A percentile compares a stretch with the other conserved stretches of the same genome.
phyloP scores from a whole-genome alignment of 2,797 vertebrate species.

The Sebastes matsubarae region DNA sequence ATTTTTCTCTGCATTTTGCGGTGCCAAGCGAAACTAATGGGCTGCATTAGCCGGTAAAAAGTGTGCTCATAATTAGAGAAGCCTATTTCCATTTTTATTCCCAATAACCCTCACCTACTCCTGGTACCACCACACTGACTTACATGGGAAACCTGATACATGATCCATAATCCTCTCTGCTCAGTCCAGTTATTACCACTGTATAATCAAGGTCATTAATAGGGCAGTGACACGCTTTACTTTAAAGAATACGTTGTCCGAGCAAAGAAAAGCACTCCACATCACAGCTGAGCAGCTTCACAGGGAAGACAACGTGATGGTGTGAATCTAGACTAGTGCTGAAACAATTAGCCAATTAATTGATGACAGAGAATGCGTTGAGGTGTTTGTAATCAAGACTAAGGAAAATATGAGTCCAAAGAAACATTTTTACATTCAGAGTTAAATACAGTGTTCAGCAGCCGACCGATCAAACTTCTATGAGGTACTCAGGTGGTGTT shows the following conservation, averaged over 20 bases:
- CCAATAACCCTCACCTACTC: not conserved
- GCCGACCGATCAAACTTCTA: not conserved
- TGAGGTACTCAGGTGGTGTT: constrained; percentile 3
- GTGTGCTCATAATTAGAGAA: not conserved
- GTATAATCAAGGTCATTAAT: constrained; percentile 18
- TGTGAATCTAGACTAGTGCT: not conserved
- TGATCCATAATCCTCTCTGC: constrained; percentile 24
- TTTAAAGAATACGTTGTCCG: not conserved
- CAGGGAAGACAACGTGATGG: not conserved
- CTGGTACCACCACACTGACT: not conserved
- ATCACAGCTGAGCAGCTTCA: not conserved
- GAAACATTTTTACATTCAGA: not conserved
- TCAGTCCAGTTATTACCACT: constrained; percentile 5
- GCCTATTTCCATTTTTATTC: constrained; percentile 12
- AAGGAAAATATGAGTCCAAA: not conserved
- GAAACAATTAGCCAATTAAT: not conserved
- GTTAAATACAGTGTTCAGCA: constrained; percentile 1
- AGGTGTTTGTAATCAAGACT: not conserved
- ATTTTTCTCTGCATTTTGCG: not conserved
- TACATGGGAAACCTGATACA: constrained; percentile 2
- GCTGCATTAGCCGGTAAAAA: constrained; percentile 3
- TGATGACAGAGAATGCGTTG: not conserved
- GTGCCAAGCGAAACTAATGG: not conserved
- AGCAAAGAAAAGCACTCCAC: not conserved
- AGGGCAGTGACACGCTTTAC: not conserved